Percentiles rank a stretch among this genome's conserved stretches.
These are phyloP conservation scores for Lytechinus pictus DNA, from an alignment of 35 echinoderm and acorn worm species.

Conservation along the genomic window DNA sequence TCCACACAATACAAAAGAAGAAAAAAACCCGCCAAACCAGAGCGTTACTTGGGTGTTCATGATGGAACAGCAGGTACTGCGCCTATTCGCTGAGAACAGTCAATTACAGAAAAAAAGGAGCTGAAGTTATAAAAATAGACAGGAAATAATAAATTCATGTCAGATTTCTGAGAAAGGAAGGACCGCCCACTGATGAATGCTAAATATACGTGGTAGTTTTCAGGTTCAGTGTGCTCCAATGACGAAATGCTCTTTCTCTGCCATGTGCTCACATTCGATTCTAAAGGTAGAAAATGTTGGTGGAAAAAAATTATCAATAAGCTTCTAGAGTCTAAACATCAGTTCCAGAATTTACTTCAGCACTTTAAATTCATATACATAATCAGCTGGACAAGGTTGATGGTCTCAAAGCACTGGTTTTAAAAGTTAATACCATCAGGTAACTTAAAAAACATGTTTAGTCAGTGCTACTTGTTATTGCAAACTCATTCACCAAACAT, in stretches of 20 bases:
- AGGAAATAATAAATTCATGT: not conserved
- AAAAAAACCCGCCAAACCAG: not conserved
- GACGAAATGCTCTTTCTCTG: not conserved
- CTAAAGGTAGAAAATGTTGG: not conserved
- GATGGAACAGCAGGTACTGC: not conserved
- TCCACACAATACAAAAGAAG: not conserved
- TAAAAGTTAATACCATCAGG: no score
- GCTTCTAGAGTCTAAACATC: no score
- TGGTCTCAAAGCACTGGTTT: no score
- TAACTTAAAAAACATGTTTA: no score
- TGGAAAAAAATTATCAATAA: not conserved
- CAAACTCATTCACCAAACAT: no score
- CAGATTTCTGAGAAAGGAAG: not conserved
- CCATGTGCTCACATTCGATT: not conserved
- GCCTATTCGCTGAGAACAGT: not conserved
- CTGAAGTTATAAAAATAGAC: not conserved
- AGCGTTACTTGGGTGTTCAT: not conserved
- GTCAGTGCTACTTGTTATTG: no score
- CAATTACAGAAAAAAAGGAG: not conserved
- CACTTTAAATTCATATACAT: no score
- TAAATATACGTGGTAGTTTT: not conserved
- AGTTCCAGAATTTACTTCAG: no score
- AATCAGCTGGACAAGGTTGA: no score
- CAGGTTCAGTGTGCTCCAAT: not conserved
- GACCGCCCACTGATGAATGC: not conserved